Base-by-base conservation (phyloP, 2,113 vertebrate species). In the Pyxicephalus adspersus region DNA sequence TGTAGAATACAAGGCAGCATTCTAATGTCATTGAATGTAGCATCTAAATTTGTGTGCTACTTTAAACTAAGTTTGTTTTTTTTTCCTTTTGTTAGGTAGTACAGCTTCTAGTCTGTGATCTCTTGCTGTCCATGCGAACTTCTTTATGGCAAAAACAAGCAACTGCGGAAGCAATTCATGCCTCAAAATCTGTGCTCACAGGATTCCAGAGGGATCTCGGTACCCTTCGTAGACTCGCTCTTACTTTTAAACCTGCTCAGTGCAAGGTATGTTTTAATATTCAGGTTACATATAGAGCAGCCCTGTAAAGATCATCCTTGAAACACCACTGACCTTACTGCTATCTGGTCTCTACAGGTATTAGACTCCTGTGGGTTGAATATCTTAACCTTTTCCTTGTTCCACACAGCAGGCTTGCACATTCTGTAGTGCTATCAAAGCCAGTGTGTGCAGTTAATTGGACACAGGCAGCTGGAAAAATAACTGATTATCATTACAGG, bases 201-300 rank as follows among this genome's bases (percentile, higher is more conserved):
- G 98, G 98, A 78, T 99, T 99, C 90, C 98, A 99, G 87, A 92
- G 95, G 0, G 98, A 99, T 89, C 95, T 99, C 2, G 96, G 96
- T 83, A 95, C 95, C 23, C 91, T 99, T 67, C 92, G 97, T 80
- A 95, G 94, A 84, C 92, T 99, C 83, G 96, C 95, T 0, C 95
- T 98, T 60, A 88, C 91, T 85, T 96, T 96, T 92, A 92, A 95
- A 82, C 95, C 95, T 0, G 95, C 96, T 0, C 98, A 99, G 51
- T 95, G 94, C 89, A 99, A 98, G 96, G 98, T 99, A 85, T 87
- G 0, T 2, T 45, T 8, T 45, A 45, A 15, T 45, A 45, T 13
- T 45, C 2, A 45, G 38, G 7, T 6, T 6, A 34, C 3, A 34
- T 4, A 34, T 4, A 9, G 1, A 13, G 5, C 38, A 15, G 38